phyloP scores from a whole-genome alignment of 1,140 invertebrate species.

The Listronotus bonariensis region DNA sequence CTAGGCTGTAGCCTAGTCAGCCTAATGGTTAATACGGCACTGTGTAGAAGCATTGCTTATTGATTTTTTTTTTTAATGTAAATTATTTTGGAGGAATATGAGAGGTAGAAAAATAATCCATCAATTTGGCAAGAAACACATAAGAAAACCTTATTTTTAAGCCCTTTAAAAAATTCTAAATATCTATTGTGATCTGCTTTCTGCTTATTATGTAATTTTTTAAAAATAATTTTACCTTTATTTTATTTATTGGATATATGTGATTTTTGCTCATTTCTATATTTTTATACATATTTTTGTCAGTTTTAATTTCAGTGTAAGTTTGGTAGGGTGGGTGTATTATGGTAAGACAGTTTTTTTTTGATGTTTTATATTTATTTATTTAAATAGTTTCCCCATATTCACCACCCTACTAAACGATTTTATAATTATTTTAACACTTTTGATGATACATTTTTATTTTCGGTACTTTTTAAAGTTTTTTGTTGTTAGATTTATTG shows the following conservation, averaged over 20 bases:
- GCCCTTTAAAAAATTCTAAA: constrained; percentile 2
- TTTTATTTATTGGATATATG: neutral
- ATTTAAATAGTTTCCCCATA: constrained; percentile 21
- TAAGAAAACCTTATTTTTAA: neutral
- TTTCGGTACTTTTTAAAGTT: constrained; percentile 8
- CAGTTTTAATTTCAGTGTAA: constrained; percentile 30
- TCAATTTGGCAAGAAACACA: neutral
- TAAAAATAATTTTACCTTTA: too few relatives aligned
- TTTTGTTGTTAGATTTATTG: constrained; percentile 14
- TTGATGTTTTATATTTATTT: constrained; percentile 21
- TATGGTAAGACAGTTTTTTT: constrained; percentile 36
- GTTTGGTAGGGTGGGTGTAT: constrained; percentile 55
- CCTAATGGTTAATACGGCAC: too few relatives aligned
- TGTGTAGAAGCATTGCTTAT: too few relatives aligned
- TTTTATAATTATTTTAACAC: neutral
- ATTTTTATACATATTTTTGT: constrained; percentile 6
- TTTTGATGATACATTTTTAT: constrained; percentile 1
- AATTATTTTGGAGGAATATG: neutral
- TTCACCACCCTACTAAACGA: constrained; percentile 49
- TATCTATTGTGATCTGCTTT: constrained; percentile 25
- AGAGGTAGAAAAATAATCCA: constrained; percentile 4
- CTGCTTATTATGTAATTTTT: neutral
- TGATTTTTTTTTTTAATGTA: too few relatives aligned
- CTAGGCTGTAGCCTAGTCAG: too few relatives aligned
- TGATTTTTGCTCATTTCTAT: constrained; percentile 2